Percentiles rank a stretch among this genome's conserved stretches.
Conservation (phyloP, 2,888 invertebrate genomes). For the Antheraea assamensis region DNA sequence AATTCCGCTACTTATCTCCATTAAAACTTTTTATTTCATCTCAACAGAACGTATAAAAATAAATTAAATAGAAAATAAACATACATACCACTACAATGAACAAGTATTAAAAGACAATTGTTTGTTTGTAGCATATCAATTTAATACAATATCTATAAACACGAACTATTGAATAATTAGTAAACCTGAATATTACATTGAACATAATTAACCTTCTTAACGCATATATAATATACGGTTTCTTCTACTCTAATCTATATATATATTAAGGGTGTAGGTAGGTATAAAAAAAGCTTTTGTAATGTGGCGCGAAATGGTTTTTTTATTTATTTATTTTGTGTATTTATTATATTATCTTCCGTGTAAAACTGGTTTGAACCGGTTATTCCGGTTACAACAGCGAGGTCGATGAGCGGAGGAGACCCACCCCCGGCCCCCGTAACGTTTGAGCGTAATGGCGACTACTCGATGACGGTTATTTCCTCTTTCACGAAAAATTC, state of each 20-base stretch:
- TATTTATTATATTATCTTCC: conserved; percentile 34
- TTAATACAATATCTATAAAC: conserved; percentile 79
- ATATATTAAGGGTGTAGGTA: conserved; percentile 47
- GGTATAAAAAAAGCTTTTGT: conserved; percentile 56
- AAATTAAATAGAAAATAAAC: conserved; percentile 40
- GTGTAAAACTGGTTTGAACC: conserved; percentile 38
- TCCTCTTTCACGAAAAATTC: conserved; percentile 99
- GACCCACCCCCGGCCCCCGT: conserved; percentile 61
- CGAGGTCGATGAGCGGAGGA: conserved; percentile 50
- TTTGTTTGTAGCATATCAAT: conserved; percentile 79
- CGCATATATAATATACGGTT: conserved; percentile 33
- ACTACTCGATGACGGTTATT: conserved; percentile 89
- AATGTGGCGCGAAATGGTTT: not conserved
- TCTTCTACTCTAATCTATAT: conserved; percentile 27
- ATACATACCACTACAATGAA: conserved; percentile 40
- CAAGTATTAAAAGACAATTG: conserved; percentile 69
- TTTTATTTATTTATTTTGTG: not conserved
- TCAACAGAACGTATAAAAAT: conserved; percentile 53
- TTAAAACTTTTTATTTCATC: conserved; percentile 58
- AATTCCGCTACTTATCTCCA: conserved; percentile 46
- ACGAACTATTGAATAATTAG: conserved; percentile 77
- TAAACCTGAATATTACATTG: conserved; percentile 67
- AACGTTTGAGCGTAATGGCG: conserved; percentile 57
- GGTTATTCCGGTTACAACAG: conserved; percentile 35
- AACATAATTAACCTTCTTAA: conserved; percentile 54